A percentile compares a stretch with the other conserved stretches of the same genome.
These are phyloP conservation scores for Chelon auratus DNA, from an alignment of 2,797 vertebrate genomes.

Conservation along the genomic window DNA sequence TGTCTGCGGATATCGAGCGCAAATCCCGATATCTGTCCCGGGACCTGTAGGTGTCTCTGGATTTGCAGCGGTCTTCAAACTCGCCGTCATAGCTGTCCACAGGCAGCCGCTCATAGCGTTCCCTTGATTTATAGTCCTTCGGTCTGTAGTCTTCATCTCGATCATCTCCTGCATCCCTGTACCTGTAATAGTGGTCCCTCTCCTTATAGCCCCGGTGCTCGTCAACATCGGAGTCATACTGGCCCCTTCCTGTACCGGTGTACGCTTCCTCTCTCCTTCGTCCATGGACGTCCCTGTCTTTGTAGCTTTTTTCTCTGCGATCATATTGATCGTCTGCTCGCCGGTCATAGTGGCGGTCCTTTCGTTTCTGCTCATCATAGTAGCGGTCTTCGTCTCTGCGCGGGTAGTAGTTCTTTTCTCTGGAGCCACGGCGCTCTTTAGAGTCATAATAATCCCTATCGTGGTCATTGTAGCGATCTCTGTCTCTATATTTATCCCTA, in stretches of 20 bases:
- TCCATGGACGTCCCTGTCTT: slow-evolving; percentile 49
- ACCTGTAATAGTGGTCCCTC: slow-evolving; percentile 55
- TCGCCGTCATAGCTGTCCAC: slow-evolving; percentile 48
- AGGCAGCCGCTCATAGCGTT: slow-evolving; percentile 37
- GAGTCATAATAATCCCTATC: slow-evolving; percentile 68
- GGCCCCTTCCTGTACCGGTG: slow-evolving; percentile 53
- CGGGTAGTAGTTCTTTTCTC: slow-evolving; percentile 64
- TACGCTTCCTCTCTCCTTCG: slow-evolving; percentile 59
- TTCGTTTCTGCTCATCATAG: slow-evolving; percentile 62
- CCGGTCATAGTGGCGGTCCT: slow-evolving; percentile 55
- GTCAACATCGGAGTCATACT: slow-evolving; percentile 68
- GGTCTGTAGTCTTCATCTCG: slow-evolving; percentile 57
- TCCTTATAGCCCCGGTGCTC: slow-evolving; percentile 52
- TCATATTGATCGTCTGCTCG: slow-evolving; percentile 60
- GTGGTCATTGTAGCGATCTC: slow-evolving; percentile 49
- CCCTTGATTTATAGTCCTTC: slow-evolving; percentile 58
- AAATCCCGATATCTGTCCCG: slow-evolving; percentile 60
- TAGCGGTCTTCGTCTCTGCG: slow-evolving; percentile 63
- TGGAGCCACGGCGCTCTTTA: slow-evolving; percentile 56
- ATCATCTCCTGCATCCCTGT: slow-evolving; percentile 57
- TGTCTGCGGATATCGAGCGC: slow-evolving; percentile 67
- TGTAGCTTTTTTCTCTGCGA: slow-evolving; percentile 56
- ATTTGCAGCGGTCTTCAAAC: slow-evolving; percentile 33
- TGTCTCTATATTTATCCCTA: slow-evolving; percentile 64
- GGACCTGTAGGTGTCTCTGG: slow-evolving; percentile 34